phyloP scores from a whole-genome alignment of 2,113 vertebrate genomes.

The Marmota monax region DNA sequence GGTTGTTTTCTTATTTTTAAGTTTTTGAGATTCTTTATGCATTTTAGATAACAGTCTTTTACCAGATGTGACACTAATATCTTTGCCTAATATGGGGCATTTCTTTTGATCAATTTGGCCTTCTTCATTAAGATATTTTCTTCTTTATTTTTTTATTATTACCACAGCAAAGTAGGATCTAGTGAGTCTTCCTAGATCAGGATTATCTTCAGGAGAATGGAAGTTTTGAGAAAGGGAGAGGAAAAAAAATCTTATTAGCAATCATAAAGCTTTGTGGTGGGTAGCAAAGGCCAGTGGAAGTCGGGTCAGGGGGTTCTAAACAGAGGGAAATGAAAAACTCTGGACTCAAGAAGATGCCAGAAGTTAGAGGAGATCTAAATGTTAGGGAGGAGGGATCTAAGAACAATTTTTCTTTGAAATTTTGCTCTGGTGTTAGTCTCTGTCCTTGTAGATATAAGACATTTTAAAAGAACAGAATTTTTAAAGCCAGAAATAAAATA shows the following conservation, averaged over 20 bases:
- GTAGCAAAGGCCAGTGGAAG: not conserved
- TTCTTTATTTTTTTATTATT: not conserved
- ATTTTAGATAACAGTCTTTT: not conserved
- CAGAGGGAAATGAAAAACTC: not conserved
- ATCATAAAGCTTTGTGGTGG: not conserved
- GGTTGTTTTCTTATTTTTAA: not conserved
- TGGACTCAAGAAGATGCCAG: not conserved
- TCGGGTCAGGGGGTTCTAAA: not conserved
- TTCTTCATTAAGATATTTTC: not conserved
- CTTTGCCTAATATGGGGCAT: not conserved
- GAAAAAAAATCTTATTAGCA: not conserved
- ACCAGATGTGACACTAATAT: not conserved
- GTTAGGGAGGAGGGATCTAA: not conserved
- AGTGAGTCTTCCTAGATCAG: not conserved
- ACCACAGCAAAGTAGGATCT: not conserved
- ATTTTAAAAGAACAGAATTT: not conserved
- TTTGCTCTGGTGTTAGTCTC: not conserved
- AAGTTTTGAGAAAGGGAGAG: not conserved
- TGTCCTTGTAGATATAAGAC: not conserved
- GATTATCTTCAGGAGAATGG: not conserved
- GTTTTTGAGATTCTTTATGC: not conserved
- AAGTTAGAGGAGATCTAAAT: not conserved
- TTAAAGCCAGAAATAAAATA: not conserved
- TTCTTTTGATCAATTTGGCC: not conserved
- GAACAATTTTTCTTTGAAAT: conserved; percentile 6